A percentile compares a stretch with the other conserved stretches of the same genome.
Evolutionary conservation across 2,888 invertebrate genomes (phyloP).

Genomic region (Campoplex capitator): DNA sequence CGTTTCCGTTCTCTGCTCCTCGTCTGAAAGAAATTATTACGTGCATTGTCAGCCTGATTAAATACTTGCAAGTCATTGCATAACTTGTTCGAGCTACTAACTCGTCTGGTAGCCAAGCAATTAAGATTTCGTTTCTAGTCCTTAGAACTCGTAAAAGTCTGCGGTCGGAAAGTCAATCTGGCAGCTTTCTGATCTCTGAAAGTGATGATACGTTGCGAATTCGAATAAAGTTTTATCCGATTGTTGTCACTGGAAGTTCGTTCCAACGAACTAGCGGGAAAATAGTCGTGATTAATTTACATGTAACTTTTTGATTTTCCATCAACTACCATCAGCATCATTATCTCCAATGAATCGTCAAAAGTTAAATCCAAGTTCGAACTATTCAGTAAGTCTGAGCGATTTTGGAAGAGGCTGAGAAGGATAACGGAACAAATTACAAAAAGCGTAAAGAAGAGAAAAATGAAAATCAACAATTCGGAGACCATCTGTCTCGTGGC

Average conservation of each 20-base stretch:
- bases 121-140: background rate
- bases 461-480: conserved; percentile 22
- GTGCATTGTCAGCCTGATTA: background rate
- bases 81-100: background rate
- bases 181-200: background rate
- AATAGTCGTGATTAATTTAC: background rate
- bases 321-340: background rate
- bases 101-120: background rate
- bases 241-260: background rate
- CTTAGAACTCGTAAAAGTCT: background rate
- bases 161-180: background rate
- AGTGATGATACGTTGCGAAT: background rate
- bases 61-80: conserved; percentile 10
- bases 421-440: background rate
- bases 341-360: conserved; percentile 40
- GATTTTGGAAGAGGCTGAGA: conserved; percentile 8
- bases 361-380: conserved; percentile 24
- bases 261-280: background rate
- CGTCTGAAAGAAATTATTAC: background rate
- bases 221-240: background rate
- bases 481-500: background rate
- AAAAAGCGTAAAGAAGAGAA: background rate
- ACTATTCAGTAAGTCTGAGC: conserved; percentile 24
- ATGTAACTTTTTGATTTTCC: background rate
- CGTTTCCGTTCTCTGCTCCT: background rate